A percentile compares a stretch with the other conserved stretches of the same genome.
These are phyloP conservation scores for Rhagoletis zephyria DNA, from an alignment of 1,140 invertebrate genomes.

Conservation along the genomic window DNA sequence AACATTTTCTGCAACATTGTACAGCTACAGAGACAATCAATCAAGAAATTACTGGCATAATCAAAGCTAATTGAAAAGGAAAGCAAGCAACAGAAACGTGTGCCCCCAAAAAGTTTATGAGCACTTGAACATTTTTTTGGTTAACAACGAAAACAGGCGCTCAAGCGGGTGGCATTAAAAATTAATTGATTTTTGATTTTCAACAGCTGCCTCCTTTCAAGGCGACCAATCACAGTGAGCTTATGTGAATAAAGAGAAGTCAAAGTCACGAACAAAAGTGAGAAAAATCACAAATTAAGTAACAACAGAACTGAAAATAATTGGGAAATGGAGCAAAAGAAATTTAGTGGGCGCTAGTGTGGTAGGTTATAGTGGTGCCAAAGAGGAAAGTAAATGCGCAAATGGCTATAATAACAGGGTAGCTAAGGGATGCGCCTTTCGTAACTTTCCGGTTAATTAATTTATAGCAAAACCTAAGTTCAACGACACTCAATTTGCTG, in stretches of 20 bases:
- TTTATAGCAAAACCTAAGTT: slow-evolving; percentile 24
- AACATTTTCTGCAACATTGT: too few species aligned
- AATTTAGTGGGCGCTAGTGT: not conserved
- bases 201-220: too few species aligned
- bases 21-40: not conserved
- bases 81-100: not conserved
- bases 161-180: not conserved
- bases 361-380: not conserved
- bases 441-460: slow-evolving; percentile 36
- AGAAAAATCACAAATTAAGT: not conserved
- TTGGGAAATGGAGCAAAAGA: slow-evolving; percentile 19
- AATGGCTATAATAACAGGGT: not conserved
- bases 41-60: not conserved
- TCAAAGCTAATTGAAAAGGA: not conserved
- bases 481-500: slow-evolving; percentile 13
- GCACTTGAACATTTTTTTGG: not conserved
- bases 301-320: not conserved
- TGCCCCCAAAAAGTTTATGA: not conserved
- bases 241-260: not conserved
- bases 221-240: not conserved
- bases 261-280: not conserved
- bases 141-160: not conserved
- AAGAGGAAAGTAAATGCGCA: not conserved
- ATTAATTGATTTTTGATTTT: slow-evolving; percentile 13
- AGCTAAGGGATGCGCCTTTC: not conserved